Evolutionary conservation across 2,113 vertebrate genomes (phyloP), one percentile per base, ranked within the genome.

Genomic region (Pongo pygmaeus): DNA sequence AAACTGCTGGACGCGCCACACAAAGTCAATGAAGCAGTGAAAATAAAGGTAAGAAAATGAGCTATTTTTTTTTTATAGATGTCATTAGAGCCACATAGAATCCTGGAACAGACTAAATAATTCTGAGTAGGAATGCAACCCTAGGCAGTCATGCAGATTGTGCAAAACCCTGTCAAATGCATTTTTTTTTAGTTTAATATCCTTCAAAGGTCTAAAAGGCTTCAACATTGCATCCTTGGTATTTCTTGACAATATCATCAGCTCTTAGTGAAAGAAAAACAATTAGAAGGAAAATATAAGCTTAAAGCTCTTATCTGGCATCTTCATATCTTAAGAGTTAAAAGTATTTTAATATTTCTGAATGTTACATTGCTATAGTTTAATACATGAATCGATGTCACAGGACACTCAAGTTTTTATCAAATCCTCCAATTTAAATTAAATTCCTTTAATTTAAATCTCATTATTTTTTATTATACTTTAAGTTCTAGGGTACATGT

Each of bases 11-110:
- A n/a, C 69, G 30, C 8, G 79, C 75, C 70, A 89, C 43, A 80
- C 30, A 89, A 12, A 94, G 55, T 75, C 92, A 96, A 67, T 91
- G 61, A 93, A 96, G 74, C 69, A 61, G 55, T 30, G 70, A 84
- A 94, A 91, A 95, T 52, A 87, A 92, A 85, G 70, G 3, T 50
- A 92, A 72, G 48, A 20, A 94, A 96, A 97, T 72, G 50, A 97
- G 38, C 70, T 81, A 59, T 93, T 84, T 84, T 69, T 38, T 22
- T 89, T 55, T 80, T 75, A 89, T 67, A 92, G 43, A 84, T 92
- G 50, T 59, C 80, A 93, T 40, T 20, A 38, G 13, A 30, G 74
- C 89, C 83, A 85, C 64, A 75, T 4, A 67, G 30, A 90, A 90
- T 14, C 32, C 2, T 55, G 59, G 22, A 25, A 91, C 32, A 57